Evolutionary conservation across 2,113 vertebrate genomes (phyloP), one percentile per base, ranked within the genome.

Genomic region (Odontophorus gujanensis): DNA sequence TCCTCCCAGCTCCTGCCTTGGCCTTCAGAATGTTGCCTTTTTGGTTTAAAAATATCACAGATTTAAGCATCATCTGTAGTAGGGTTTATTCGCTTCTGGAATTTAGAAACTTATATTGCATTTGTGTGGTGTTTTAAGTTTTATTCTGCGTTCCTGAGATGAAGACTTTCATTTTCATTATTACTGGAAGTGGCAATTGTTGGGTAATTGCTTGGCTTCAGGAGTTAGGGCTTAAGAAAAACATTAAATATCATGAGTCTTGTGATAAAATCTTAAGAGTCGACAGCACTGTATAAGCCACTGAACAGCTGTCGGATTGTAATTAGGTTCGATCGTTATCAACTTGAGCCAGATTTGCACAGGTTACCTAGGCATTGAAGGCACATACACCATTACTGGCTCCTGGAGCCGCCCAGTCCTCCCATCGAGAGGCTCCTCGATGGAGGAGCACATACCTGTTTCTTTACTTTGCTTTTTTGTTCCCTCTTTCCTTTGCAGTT

Each of bases 321-420:
- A 87, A 91, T 87, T 87, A 85, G 79, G 72, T 95, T 80, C 80
- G 92, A 95, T 96, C 3, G 7, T 50, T 90, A 94, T 90, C 93
- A 74, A 8, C 47, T 15, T 59, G 59, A 95, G 82, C 76, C 82
- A 95, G 72, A 42, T 78, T 88, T 93, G 79, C 75, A 55, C 59
- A 67, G 87, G 90, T 59, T 69, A 24, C 75, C 53, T 36, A 34
- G 81, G n/a, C 36, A 3, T 8, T 36, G 51, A 43, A 48, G 59
- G 32, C 82, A 51, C 0, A 3, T 20, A 47, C 45, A 16, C 48
- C 40, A 3, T 68, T 53, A 30, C 58, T 32, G 48, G 2, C 40
- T 30, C 65, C 57, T 24, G 3, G 6, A 82, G 50, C 57, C 17
- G 0, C 32, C 59, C 80, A 30, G 4, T 50, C 61, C n/a, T 86